phyloP scores from a whole-genome alignment of 2,888 invertebrate species.

The Netelia melanura region DNA sequence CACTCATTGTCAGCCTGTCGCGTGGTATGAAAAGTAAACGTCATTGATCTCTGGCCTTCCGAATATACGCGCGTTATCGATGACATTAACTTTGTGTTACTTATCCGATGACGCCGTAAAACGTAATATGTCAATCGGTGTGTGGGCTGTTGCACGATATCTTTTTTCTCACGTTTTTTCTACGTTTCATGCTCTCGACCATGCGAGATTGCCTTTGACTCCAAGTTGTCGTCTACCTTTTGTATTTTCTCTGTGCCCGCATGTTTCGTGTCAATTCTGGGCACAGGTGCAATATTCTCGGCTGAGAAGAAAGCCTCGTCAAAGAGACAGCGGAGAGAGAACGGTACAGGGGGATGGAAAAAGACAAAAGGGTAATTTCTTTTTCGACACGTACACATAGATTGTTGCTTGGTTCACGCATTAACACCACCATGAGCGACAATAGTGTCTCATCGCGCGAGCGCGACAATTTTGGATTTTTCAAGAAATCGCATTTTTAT shows the following conservation, averaged over 20 bases:
- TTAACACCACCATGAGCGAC: not conserved
- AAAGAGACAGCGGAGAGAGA: conserved; percentile 10
- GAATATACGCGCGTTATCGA: not conserved
- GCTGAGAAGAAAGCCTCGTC: not conserved
- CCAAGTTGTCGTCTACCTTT: conserved; percentile 4
- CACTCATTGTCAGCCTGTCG: too few species aligned
- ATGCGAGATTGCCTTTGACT: conserved; percentile 21
- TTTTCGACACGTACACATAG: conserved; percentile 7
- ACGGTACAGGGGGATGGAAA: not conserved
- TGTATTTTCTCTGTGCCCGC: conserved; percentile 3
- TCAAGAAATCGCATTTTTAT: not conserved
- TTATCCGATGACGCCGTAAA: not conserved
- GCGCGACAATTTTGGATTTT: not conserved
- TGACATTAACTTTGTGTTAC: not conserved
- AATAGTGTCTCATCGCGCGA: not conserved
- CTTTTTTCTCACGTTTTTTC: not conserved
- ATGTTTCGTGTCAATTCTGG: not conserved
- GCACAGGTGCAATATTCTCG: conserved; percentile 5
- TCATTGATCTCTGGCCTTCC: too few species aligned
- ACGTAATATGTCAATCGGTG: not conserved
- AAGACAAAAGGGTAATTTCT: not conserved
- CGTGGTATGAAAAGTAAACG: too few species aligned
- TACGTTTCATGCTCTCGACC: not conserved
- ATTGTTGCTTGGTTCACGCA: not conserved
- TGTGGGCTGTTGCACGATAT: conserved; percentile 12